phyloP scores from a whole-genome alignment of 1,140 invertebrate genomes.

The Drosophila sucinea region DNA sequence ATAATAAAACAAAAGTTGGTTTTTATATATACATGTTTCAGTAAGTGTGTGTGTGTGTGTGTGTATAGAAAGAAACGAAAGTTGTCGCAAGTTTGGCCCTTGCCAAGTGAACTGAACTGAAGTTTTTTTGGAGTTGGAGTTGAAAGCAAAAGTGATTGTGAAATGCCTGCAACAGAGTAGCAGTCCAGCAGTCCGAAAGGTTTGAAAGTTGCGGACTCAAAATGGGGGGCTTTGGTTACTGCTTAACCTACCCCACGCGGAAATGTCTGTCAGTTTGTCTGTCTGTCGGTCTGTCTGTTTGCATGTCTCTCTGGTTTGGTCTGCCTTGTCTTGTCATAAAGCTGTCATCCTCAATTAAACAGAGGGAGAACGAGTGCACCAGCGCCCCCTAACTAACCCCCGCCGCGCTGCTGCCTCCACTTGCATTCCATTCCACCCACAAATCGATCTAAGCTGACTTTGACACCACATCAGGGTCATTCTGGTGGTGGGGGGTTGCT shows the following conservation, averaged over 20 bases:
- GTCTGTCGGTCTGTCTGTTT: background rate
- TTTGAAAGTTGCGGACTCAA: constrained; percentile 68
- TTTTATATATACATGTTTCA: constrained; percentile 36
- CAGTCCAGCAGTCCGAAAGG: constrained; percentile 46
- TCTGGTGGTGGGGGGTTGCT: background rate
- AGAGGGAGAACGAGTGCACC: background rate
- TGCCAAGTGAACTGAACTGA: constrained; percentile 43
- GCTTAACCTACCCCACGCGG: constrained; percentile 53
- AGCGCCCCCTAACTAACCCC: background rate
- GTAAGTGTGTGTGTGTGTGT: constrained; percentile 44
- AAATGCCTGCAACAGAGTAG: constrained; percentile 32
- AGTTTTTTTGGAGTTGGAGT: constrained; percentile 63
- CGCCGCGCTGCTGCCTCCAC: background rate
- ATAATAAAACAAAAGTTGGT: constrained; percentile 47
- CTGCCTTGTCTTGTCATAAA: constrained; percentile 12
- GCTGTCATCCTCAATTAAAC: constrained; percentile 37
- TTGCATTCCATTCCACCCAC: constrained; percentile 1
- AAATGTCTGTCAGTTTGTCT: constrained; percentile 40
- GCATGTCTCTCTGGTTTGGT: background rate
- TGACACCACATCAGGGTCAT: constrained; percentile 66
- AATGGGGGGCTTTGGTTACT: background rate
- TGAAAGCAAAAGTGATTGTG: constrained; percentile 82
- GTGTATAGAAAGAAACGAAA: constrained; percentile 71
- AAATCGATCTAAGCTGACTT: constrained; percentile 73
- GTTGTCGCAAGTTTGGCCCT: constrained; percentile 76